These are phyloP conservation scores for Haemorhous mexicanus DNA, from an alignment of 2,113 vertebrate genomes.

Conservation along the genomic window DNA sequence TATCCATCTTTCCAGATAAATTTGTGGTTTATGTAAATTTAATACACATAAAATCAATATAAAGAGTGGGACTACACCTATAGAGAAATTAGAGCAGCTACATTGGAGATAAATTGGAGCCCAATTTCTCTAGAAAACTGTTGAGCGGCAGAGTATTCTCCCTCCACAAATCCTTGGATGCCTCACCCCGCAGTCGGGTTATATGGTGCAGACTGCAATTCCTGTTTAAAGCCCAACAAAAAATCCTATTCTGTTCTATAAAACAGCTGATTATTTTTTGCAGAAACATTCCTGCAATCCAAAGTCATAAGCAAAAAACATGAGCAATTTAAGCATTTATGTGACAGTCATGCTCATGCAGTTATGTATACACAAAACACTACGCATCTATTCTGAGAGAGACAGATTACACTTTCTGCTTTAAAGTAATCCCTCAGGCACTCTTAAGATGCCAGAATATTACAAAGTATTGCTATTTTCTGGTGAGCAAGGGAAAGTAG, in stretches of 20 bases:
- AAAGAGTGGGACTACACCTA: background rate
- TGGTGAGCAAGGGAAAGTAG: background rate
- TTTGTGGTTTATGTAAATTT: background rate
- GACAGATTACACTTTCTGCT: background rate
- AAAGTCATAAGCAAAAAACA: background rate
- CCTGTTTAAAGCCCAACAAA: background rate
- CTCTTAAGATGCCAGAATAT: background rate
- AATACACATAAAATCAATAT: background rate
- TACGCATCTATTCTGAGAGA: background rate
- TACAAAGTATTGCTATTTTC: background rate
- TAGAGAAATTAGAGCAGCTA: background rate
- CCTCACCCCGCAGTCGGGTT: background rate
- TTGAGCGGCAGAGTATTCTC: background rate
- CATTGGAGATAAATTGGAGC: background rate
- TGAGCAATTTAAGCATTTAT: background rate
- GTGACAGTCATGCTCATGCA: background rate
- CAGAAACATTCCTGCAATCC: background rate
- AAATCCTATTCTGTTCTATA: background rate
- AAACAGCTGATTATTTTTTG: background rate
- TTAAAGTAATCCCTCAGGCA: background rate
- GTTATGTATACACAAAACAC: background rate
- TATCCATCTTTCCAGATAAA: background rate
- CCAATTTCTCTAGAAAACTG: background rate
- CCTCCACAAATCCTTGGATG: fast-evolving
- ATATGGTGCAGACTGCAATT: background rate